Evolutionary conservation across 2,113 vertebrate genomes (phyloP).

Genomic region (Otolemur garnettii): DNA sequence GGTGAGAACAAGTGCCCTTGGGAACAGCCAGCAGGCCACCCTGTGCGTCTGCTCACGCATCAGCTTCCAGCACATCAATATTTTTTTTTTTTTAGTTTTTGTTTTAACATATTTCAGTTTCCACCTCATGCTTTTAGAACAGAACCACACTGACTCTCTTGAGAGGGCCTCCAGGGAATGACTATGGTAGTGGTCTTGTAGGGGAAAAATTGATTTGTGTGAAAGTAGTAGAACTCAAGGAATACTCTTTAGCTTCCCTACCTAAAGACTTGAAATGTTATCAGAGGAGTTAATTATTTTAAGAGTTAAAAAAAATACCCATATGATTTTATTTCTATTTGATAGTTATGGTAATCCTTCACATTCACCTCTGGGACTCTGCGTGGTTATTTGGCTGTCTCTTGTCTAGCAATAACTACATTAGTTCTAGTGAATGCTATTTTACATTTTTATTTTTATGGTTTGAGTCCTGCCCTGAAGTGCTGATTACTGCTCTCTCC

Average conservation of each 20-base stretch:
- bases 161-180: neutral
- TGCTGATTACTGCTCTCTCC: slow-evolving; percentile 22
- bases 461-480: slow-evolving; percentile 45
- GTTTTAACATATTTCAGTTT: slow-evolving; percentile 36
- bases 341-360: neutral
- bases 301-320: neutral
- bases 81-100: slow-evolving; percentile 5
- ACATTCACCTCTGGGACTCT: neutral
- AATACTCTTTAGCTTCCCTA: neutral
- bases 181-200: neutral
- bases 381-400: neutral
- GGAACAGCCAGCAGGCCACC: neutral
- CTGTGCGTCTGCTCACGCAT: rapidly evolving
- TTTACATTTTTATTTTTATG: slow-evolving; percentile 21
- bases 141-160: neutral
- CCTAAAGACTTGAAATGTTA: neutral
- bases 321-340: slow-evolving; percentile 36
- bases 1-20: slow-evolving; percentile 51
- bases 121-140: slow-evolving; percentile 29
- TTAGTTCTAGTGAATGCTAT: slow-evolving; percentile 44
- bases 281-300: slow-evolving; percentile 48
- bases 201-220: neutral
- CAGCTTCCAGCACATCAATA: neutral
- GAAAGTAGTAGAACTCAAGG: neutral
- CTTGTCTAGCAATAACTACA: slow-evolving; percentile 65